Base-by-base conservation (phyloP, 2,113 vertebrate genomes). In the Willisornis vidua region DNA sequence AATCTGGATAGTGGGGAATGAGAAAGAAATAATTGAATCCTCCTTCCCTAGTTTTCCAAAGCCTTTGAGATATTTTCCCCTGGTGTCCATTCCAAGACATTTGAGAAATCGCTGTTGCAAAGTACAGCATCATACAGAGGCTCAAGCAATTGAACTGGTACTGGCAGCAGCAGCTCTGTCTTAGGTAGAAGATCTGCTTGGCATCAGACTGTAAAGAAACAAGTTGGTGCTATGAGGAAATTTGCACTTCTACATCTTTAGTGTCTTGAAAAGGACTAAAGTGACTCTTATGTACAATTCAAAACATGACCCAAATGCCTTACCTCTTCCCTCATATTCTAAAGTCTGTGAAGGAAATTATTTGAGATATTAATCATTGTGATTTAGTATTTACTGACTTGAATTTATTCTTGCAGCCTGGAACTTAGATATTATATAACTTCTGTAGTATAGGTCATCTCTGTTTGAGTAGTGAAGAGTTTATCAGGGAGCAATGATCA, bases 51-150 rank as follows among this genome's bases (percentile, higher is more conserved):
- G 3, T 79, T 54, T 89, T 87, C 26, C 5, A 74, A 57, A 54
- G 25, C 17, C 12, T 72, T 66, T 55, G 26, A 79, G 45, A 28
- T 49, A 4, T 61, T 92, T 81, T 6, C 12, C 4, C 2, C 3
- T 3, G 1, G 2, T 25, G 9, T 28, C 15, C 2, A 0, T 39
- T 65, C 48, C 20, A 51, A 43, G 61, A 28, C 20, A 24, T 67
- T 68, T 81, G 48, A 23, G 22, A 39, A 23, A 8, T 35, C 26
- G 45, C 19, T 84, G 14, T 14, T 70, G 52, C 49, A 81, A 80
- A 65, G 31, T 17, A 20, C 0, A 52, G 68, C 28, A 8, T 17
- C 46, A 43, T 74, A 5, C 12, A 66, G 61, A 43, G 31, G 11
- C 43, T 51, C 12, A 35, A 45, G 77, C 41, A 49, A 14, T 51